Percentiles rank a stretch among this genome's conserved stretches.
Evolutionary conservation across 2,888 invertebrate genomes (phyloP).

Genomic region (Drosophila tripunctata): DNA sequence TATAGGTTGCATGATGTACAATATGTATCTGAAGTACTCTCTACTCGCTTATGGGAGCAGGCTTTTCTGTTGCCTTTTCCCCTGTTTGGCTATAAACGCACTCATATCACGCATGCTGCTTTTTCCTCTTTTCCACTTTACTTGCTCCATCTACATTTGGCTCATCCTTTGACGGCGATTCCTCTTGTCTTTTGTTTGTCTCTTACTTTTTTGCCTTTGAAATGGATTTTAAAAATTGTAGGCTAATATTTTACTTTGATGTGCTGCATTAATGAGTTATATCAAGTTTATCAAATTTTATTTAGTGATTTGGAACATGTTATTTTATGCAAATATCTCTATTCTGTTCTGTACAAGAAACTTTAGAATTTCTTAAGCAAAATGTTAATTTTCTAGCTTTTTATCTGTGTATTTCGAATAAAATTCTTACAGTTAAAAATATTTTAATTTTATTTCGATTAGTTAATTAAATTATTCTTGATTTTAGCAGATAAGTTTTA

Average conservation of each 20-base stretch:
- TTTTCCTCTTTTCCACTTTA: slow-evolving; percentile 1
- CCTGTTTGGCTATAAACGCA: slow-evolving; percentile 4
- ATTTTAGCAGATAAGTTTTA: too few relatives aligned
- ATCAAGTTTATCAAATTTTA: not conserved
- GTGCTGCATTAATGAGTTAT: not conserved
- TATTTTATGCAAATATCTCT: too few relatives aligned
- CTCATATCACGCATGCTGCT: slow-evolving; percentile 51
- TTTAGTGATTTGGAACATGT: not conserved
- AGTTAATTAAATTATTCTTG: too few relatives aligned
- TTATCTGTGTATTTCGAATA: too few relatives aligned
- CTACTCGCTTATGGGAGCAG: not conserved
- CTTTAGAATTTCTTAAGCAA: too few relatives aligned
- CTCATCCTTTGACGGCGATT: slow-evolving; percentile 34
- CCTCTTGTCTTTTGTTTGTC: slow-evolving; percentile 19
- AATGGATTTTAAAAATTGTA: slow-evolving; percentile 55
- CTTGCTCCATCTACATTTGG: slow-evolving; percentile 4
- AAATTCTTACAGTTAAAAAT: too few relatives aligned
- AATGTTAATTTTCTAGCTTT: too few relatives aligned
- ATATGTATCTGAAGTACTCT: not conserved
- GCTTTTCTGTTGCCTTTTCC: not conserved
- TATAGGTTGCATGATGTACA: not conserved
- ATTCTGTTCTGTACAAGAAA: too few relatives aligned
- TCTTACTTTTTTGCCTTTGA: slow-evolving; percentile 41
- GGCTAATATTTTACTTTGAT: slow-evolving; percentile 65
- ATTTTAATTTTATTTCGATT: too few relatives aligned